Evolutionary conservation across 2,888 invertebrate genomes (phyloP).

Genomic region (Andrena chrysosceles): DNA sequence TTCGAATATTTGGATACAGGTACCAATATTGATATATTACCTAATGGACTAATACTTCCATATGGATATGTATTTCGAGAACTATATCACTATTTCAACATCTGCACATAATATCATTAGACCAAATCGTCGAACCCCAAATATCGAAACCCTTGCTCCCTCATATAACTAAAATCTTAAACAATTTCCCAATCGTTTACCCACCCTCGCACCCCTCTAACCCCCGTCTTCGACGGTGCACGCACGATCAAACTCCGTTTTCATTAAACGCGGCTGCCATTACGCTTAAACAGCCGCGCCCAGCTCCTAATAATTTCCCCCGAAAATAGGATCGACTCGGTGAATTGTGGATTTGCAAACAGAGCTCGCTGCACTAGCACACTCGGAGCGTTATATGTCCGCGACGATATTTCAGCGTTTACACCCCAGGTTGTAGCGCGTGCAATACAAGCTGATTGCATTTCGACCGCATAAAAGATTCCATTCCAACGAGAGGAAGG

Average conservation of each 20-base stretch:
- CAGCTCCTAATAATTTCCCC: slow-evolving; percentile 29
- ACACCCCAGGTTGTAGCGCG: slow-evolving; percentile 3
- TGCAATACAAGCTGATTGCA: slow-evolving; percentile 61
- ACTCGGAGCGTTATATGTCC: slow-evolving; percentile 6
- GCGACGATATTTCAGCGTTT: slow-evolving; percentile 38
- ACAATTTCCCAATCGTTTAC: neutral
- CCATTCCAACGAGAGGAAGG: slow-evolving; percentile 36
- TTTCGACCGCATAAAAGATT: slow-evolving; percentile 66
- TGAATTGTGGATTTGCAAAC: slow-evolving; percentile 40
- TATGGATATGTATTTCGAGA: no score
- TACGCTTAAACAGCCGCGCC: neutral
- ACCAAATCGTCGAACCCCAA: no score
- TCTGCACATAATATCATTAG: no score
- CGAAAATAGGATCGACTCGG: slow-evolving; percentile 16
- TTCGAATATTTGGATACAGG: no score
- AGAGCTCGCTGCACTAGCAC: slow-evolving; percentile 7
- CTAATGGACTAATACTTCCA: no score
- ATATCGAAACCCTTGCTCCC: no score
- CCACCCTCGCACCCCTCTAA: neutral
- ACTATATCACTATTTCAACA: no score
- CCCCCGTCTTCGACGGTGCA: neutral
- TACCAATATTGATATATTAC: no score
- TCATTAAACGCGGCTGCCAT: neutral
- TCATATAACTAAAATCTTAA: neutral
- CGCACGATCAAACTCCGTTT: neutral